Conservation (phyloP, 1,140 invertebrate species). For the Diorhabda sublineata region DNA sequence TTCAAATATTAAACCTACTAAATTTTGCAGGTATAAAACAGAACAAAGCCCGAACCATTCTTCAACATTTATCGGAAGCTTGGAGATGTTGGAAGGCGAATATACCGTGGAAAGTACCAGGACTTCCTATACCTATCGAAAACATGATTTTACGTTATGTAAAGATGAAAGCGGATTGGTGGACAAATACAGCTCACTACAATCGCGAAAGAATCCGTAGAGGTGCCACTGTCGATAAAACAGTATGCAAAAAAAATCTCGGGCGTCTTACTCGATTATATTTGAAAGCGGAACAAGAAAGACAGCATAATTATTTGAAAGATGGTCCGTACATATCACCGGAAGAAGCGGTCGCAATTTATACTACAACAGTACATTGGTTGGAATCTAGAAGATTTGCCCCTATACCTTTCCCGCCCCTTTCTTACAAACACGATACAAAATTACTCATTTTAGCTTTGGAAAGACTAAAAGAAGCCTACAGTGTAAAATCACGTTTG, state of each 20-base stretch:
- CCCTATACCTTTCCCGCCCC: slow-evolving; percentile 97
- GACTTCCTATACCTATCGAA: slow-evolving; percentile 97
- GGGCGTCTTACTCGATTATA: slow-evolving; percentile 94
- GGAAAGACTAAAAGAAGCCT: slow-evolving; percentile 97
- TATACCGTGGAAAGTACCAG: slow-evolving; percentile 99
- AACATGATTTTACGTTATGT: slow-evolving; percentile 99
- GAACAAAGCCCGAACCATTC: slow-evolving; percentile 97
- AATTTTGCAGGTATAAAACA: slow-evolving; percentile 79
- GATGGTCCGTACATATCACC: slow-evolving; percentile 99
- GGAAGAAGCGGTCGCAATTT: slow-evolving; percentile 99
- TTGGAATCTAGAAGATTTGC: slow-evolving; percentile 96
- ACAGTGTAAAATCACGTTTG: slow-evolving; percentile 96
- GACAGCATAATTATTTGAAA: slow-evolving; percentile 98
- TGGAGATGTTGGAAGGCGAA: slow-evolving; percentile 99
- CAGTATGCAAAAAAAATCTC: slow-evolving; percentile 99
- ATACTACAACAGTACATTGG: slow-evolving; percentile 99
- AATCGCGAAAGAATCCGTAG: slow-evolving; percentile 93
- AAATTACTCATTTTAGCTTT: slow-evolving; percentile 95
- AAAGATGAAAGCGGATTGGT: slow-evolving; percentile 99
- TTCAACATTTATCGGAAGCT: slow-evolving; percentile 98
- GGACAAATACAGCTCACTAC: slow-evolving; percentile 99
- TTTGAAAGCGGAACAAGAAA: slow-evolving; percentile 97
- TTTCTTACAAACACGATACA: slow-evolving; percentile 99
- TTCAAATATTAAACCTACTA: background rate
- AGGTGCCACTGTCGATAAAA: slow-evolving; percentile 96